Evolutionary conservation across 92 coral and sea anemone genomes (phyloP).

Genomic region (Micromussa lordhowensis): DNA sequence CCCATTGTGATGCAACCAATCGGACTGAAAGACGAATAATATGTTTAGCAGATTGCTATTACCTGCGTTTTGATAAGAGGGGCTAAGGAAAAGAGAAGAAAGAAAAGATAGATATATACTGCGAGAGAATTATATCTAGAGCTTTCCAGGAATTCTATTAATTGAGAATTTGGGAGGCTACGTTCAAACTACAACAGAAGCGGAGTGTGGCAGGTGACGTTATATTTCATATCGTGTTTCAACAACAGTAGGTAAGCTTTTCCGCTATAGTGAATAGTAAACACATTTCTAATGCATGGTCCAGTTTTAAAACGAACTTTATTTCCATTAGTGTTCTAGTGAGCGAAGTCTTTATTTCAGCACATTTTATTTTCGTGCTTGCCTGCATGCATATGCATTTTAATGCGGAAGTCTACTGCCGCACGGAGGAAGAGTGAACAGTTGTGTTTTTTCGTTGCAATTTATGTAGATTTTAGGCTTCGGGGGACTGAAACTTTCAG

Average conservation of each 20-base stretch:
- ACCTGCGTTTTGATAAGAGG: not conserved
- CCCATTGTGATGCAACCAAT: not conserved
- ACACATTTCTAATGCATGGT: not conserved
- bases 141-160: not conserved
- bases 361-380: not conserved
- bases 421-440: not conserved
- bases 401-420: not conserved
- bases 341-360: not conserved
- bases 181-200: not conserved
- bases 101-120: not conserved
- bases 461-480: not conserved
- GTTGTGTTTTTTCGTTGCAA: not conserved
- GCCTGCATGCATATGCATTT: not conserved
- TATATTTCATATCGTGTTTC: not conserved
- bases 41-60: not conserved
- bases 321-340: not conserved
- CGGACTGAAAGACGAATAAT: conserved; percentile 8
- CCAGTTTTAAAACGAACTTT: not conserved
- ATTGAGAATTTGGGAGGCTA: not conserved
- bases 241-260: not conserved
- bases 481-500: not conserved
- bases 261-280: not conserved
- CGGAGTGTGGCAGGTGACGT: not conserved
- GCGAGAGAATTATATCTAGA: not conserved
- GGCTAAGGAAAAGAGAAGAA: not conserved